phyloP scores from a whole-genome alignment of 2,888 invertebrate genomes.

The Lasioglossum marginatum region DNA sequence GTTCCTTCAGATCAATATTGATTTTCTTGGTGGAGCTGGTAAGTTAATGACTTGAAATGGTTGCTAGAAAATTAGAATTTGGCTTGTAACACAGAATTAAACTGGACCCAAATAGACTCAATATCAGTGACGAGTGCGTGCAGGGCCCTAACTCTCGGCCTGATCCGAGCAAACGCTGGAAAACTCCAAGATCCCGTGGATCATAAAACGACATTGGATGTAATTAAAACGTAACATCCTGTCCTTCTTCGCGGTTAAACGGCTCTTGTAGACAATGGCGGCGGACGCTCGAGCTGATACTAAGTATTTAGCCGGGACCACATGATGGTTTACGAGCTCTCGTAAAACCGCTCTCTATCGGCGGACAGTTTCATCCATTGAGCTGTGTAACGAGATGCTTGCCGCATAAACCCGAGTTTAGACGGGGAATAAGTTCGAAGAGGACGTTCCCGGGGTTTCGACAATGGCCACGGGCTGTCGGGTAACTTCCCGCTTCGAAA shows the following conservation, averaged over 20 bases:
- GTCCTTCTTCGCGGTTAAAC: conserved; percentile 25
- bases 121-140: neutral
- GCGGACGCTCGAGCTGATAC: conserved; percentile 29
- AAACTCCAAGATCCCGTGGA: conserved; percentile 12
- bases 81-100: neutral
- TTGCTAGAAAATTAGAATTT: neutral
- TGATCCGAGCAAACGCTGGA: neutral
- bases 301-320: conserved; percentile 53
- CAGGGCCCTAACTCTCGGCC: neutral
- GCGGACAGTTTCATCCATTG: conserved; percentile 35
- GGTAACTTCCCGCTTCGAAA: neutral
- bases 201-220: conserved; percentile 56
- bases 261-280: conserved; percentile 45
- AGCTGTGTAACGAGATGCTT: conserved; percentile 7
- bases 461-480: neutral
- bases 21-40: neutral
- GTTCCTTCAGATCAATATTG: no score
- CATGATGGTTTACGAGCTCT: conserved; percentile 36
- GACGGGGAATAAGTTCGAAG: neutral
- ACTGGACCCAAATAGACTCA: neutral
- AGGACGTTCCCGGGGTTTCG: neutral
- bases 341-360: conserved; percentile 58
- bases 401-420: neutral
- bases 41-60: neutral
- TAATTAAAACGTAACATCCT: conserved; percentile 64